Base-by-base conservation (phyloP, 2,888 invertebrate species). In the Seira sanloemensis region DNA sequence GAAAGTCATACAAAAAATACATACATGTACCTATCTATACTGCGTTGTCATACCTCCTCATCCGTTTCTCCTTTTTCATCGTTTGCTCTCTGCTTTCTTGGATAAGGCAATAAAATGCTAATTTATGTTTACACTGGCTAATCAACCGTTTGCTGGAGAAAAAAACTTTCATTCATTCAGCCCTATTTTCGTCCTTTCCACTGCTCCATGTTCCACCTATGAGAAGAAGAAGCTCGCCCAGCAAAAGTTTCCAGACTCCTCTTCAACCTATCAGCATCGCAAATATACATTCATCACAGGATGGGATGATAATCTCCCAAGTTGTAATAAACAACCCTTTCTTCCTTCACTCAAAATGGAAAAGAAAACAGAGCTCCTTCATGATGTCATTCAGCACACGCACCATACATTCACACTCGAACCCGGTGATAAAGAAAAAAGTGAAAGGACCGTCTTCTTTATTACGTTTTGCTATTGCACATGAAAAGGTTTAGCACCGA, bases 101-200 rank as follows among this genome's bases (percentile, higher is more conserved):
- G 88, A 88, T 89, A 90, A 90, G 92, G 92, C 93, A 94, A 94
- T 94, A 94, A 94, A 94, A 94, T 94, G 94, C 93, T 94, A 94
- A 94, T 94, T 93, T 91, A 92, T 94, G 93, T 94, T 94, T 93
- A 93, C 93, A 92, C 92, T 93, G 92, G 93, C 92, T 94, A 93
- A 93, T 93, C 93, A 93, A 91, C 91, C 90, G 91, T 88, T 84
- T 74, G 67, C 81, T 86, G n/a, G n/a, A n/a, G n/a, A 37, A 37
- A 37, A 37, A 86, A 87, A 86, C 86, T 88, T 88, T 88, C 84
- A 77, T 75, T 78, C 86, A 80, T 82, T 84, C 72, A 85, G 75
- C 77, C 72, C 78, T 76, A 84, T 71, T 78, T 68, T 79, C 73
- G 78, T 76, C 80, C 76, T 74, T 72, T 67, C 79, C 50, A 71